Conservation (phyloP, 2,797 vertebrate genomes). For the Pangasius larnaudii region DNA sequence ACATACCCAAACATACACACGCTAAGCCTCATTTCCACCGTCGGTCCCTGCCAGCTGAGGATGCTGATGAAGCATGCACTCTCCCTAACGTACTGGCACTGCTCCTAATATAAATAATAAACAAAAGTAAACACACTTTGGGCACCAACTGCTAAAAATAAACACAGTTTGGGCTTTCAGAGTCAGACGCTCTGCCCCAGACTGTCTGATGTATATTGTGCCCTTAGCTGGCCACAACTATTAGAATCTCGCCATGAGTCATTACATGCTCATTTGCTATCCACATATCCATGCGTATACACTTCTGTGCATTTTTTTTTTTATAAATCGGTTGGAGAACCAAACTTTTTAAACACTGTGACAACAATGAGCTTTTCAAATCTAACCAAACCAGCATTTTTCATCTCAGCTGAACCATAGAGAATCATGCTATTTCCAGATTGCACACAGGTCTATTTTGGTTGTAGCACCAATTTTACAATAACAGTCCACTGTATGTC, state of each 20-base stretch:
- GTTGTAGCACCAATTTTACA: background rate
- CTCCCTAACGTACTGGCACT: conserved; percentile 8
- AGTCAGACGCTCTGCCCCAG: background rate
- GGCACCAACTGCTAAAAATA: conserved; percentile 8
- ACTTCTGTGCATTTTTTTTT: background rate
- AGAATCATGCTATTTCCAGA: background rate
- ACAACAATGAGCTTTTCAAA: conserved; percentile 13
- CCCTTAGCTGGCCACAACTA: conserved; percentile 6
- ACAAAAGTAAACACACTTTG: conserved; percentile 15
- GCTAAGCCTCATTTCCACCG: background rate
- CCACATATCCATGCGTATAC: background rate
- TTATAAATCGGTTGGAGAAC: background rate
- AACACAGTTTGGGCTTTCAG: conserved; percentile 1
- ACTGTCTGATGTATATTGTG: background rate
- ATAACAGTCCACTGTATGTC: background rate
- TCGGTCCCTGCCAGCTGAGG: background rate
- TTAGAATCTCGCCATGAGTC: background rate
- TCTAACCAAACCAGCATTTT: conserved; percentile 12
- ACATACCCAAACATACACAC: background rate
- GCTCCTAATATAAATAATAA: conserved; percentile 18
- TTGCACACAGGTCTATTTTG: background rate
- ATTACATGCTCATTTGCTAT: conserved; percentile 9
- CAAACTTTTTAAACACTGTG: background rate
- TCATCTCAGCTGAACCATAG: background rate
- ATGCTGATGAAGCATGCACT: conserved; percentile 12